phyloP scores from a whole-genome alignment of 2,797 vertebrate species.

The Calcarius lapponicus region DNA sequence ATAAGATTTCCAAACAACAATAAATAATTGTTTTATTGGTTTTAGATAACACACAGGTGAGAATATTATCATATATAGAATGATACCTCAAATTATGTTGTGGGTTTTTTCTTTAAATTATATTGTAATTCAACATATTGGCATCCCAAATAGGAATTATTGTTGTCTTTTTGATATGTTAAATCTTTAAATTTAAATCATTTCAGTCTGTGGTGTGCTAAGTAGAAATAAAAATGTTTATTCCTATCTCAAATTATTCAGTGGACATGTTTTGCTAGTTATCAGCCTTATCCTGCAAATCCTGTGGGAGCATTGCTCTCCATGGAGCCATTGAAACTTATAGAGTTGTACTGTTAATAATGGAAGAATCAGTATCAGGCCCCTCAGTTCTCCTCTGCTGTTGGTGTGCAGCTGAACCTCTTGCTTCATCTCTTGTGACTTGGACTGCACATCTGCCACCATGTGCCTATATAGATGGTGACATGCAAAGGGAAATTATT shows the following conservation, averaged over 20 bases:
- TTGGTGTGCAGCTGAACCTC: not conserved
- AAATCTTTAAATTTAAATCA: not conserved
- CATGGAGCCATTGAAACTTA: not conserved
- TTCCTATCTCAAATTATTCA: not conserved
- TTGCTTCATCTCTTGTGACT: not conserved
- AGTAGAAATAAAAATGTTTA: not conserved
- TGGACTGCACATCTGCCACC: not conserved
- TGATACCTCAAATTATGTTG: not conserved
- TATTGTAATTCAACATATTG: not conserved
- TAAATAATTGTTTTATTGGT: not conserved
- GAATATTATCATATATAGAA: not conserved
- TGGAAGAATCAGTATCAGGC: not conserved
- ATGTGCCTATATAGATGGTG: accelerated
- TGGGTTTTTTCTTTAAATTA: accelerated
- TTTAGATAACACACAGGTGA: not conserved
- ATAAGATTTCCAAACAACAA: not conserved
- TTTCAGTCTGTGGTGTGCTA: not conserved
- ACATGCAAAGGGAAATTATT: not conserved
- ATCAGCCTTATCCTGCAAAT: not conserved
- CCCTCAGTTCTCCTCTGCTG: accelerated
- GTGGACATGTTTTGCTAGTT: not conserved
- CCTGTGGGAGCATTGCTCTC: not conserved
- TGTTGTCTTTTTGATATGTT: not conserved
- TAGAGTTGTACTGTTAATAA: not conserved
- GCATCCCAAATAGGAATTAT: not conserved